phyloP scores from a whole-genome alignment of 2,888 invertebrate genomes.

The Atrina japonica region DNA sequence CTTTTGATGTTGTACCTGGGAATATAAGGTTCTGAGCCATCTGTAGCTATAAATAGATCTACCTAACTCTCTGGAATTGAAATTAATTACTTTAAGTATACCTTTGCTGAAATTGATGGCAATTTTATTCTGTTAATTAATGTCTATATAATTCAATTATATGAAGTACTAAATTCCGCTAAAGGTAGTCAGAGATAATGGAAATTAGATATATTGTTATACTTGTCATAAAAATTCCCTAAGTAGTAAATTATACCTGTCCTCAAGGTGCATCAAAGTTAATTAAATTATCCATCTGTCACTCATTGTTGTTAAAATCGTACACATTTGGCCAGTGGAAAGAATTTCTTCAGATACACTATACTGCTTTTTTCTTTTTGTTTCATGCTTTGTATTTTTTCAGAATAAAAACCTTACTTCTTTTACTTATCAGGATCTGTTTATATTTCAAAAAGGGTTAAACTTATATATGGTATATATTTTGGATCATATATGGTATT shows the following conservation, averaged over 20 bases:
- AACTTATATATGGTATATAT: too few relatives aligned
- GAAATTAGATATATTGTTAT: constrained; percentile 15
- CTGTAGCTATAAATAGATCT: constrained; percentile 7
- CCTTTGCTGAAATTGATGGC: constrained; percentile 3
- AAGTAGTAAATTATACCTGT: constrained; percentile 25
- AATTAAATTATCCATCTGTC: constrained; percentile 29
- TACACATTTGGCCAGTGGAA: too few relatives aligned
- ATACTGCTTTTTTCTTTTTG: too few relatives aligned
- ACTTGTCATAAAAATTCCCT: constrained; percentile 15
- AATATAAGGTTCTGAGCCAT: background rate
- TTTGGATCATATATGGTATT: too few relatives aligned
- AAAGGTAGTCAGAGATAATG: constrained; percentile 9
- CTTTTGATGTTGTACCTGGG: too few relatives aligned
- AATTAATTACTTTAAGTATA: constrained; percentile 29
- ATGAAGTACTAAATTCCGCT: constrained; percentile 16
- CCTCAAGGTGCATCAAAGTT: constrained; percentile 9
- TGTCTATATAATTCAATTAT: constrained; percentile 31
- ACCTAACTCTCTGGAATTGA: constrained; percentile 17
- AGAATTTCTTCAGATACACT: too few relatives aligned
- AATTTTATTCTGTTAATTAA: constrained; percentile 14
- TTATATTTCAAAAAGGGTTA: too few relatives aligned
- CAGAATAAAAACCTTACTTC: too few relatives aligned
- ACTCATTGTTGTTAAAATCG: too few relatives aligned
- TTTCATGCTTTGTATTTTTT: too few relatives aligned
- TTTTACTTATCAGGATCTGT: too few relatives aligned